Conservation (phyloP, 2,888 invertebrate genomes). For the Pinctada fucata region DNA sequence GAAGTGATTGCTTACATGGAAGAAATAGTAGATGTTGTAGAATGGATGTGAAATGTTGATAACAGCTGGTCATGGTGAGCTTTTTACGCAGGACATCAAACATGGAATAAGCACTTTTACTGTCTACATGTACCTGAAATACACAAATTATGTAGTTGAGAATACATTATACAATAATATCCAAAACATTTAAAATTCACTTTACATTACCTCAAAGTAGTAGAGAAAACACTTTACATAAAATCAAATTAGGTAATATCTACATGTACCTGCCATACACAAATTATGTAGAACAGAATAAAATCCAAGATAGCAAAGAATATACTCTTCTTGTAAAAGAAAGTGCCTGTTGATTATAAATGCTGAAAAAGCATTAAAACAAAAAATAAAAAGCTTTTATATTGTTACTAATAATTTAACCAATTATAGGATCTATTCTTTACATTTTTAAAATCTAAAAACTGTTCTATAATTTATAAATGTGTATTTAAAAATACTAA, state of each 20-base stretch:
- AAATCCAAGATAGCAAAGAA: too few species aligned
- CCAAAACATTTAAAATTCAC: neutral
- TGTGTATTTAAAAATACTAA: conserved; percentile 59
- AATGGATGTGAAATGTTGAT: conserved; percentile 93
- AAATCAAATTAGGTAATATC: neutral
- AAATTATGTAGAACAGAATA: too few species aligned
- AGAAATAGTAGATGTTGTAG: conserved; percentile 91
- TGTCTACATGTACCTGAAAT: conserved; percentile 89
- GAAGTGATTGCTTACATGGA: conserved; percentile 82
- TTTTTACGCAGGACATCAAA: conserved; percentile 92
- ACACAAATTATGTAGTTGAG: neutral
- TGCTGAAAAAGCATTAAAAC: too few species aligned
- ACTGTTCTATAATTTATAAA: too few species aligned
- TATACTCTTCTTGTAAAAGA: too few species aligned
- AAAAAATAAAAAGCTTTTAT: too few species aligned
- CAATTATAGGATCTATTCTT: too few species aligned
- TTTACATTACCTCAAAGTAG: neutral
- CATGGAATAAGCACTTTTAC: conserved; percentile 94
- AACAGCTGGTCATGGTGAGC: conserved; percentile 93
- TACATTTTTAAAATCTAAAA: too few species aligned
- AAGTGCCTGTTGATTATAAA: too few species aligned
- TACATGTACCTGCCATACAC: too few species aligned
- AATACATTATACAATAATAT: neutral
- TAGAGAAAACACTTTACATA: neutral
- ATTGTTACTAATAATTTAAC: too few species aligned